These are phyloP conservation scores for Pedicia rivosa DNA, from an alignment of 2,888 invertebrate species.

Conservation along the genomic window DNA sequence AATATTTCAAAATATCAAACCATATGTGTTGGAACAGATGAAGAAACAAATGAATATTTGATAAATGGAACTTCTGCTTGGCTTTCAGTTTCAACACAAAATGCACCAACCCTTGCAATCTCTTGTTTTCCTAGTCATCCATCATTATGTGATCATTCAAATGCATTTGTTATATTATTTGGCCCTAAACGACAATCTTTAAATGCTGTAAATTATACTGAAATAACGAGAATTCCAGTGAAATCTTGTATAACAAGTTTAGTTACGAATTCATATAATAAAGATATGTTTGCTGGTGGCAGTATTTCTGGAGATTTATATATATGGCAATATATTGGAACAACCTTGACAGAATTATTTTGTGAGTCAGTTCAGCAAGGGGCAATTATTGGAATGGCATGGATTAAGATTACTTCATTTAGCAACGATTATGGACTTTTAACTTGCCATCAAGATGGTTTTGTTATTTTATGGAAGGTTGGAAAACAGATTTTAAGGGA, in stretches of 20 bases:
- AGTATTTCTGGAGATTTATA: conserved; percentile 21
- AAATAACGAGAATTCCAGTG: conserved; percentile 19
- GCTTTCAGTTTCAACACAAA: conserved; percentile 26
- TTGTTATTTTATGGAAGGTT: conserved; percentile 22
- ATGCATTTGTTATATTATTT: conserved; percentile 21
- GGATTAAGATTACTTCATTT: conserved; percentile 19
- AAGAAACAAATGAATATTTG: conserved; percentile 11
- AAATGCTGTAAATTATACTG: conserved; percentile 14
- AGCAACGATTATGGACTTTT: conserved; percentile 14
- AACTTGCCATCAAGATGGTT: conserved; percentile 23
- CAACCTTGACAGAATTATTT: conserved; percentile 18
- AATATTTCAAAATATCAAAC: conserved; percentile 3
- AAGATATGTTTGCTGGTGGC: conserved; percentile 25
- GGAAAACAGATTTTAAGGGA: conserved; percentile 18
- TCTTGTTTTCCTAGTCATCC: conserved; percentile 23
- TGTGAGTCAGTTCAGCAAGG: conserved; percentile 20
- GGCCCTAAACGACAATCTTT: conserved; percentile 19
- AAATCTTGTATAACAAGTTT: conserved; percentile 24
- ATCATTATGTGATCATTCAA: conserved; percentile 28
- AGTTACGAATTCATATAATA: conserved; percentile 24
- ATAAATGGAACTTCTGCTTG: conserved; percentile 23
- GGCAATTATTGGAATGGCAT: conserved; percentile 23
- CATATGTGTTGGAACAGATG: background rate
- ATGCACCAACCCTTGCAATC: conserved; percentile 23
- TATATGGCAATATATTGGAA: conserved; percentile 20